Evolutionary conservation across 2,113 vertebrate genomes (phyloP).

Genomic region (Lophura nycthemera): DNA sequence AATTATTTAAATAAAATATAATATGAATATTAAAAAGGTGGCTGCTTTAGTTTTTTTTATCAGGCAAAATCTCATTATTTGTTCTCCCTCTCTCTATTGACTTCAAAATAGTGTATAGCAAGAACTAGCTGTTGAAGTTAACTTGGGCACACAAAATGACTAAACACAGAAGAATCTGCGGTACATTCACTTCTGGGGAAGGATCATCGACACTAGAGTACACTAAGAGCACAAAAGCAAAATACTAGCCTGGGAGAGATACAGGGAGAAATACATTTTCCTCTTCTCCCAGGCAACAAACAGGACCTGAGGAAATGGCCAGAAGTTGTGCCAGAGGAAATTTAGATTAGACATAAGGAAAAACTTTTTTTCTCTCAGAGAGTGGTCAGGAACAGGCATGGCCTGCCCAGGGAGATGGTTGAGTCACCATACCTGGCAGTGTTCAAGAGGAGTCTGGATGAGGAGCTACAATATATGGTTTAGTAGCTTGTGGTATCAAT

Average conservation of each 20-base stretch:
- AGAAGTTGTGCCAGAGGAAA: background rate
- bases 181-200: background rate
- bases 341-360: no score
- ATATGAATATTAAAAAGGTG: background rate
- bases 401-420: no score
- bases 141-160: background rate
- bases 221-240: background rate
- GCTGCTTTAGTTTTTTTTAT: background rate
- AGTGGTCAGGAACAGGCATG: no score
- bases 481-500: no score
- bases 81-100: constrained; percentile 61
- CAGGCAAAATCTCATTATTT: background rate
- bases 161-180: background rate
- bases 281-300: no score
- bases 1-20: background rate
- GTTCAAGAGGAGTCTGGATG: no score
- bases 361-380: no score
- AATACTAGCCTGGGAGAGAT: background rate
- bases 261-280: background rate
- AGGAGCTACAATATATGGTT: no score
- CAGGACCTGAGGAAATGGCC: no score
- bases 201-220: background rate
- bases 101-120: background rate
- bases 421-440: no score
- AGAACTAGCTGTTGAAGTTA: background rate